Evolutionary conservation across 1,140 invertebrate genomes (phyloP), one percentile per base, ranked within the genome.

Genomic region (Eurosta solidaginis): DNA sequence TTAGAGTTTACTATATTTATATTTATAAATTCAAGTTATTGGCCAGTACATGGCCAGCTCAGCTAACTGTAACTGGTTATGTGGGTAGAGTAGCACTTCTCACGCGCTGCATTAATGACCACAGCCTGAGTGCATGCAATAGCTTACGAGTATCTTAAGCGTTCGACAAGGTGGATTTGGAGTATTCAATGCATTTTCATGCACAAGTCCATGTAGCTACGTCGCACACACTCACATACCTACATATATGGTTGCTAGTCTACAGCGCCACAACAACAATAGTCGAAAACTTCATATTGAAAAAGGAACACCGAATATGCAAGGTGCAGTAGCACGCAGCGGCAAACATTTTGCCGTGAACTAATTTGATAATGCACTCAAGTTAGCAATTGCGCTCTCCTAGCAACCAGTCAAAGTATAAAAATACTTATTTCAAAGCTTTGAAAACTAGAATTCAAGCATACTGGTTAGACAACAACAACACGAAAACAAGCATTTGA

Each of bases 281-380:
- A n/a, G n/a, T n/a, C n/a, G n/a, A n/a, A n/a, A 25, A 36, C 14
- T 59, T 59, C 10, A 20, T 40, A 68, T 68, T 68, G 40, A 68
- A 68, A 68, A n/a, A n/a, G n/a, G n/a, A n/a, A n/a, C n/a, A n/a
- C n/a, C n/a, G n/a, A n/a, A n/a, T n/a, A 68, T 68, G 59, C 59
- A 68, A n/a, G 12, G 14, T n/a, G 14, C 14, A n/a, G 45, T 47
- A 47, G 45, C 45, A 47, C n/a, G 59, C 33, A 17, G 14, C 54
- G 27, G 54, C 29, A 29, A 12, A 59, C 54, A 59, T 59, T 59
- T 59, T 68, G 59, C 59, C 59, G 59, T 68, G 59, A 68, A 68
- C 59, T 20, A 68, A 68, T 68, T 68, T 68, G 59, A 68, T 68
- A 68, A 68, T 68, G 33, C 59, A 68, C 33, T 40, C 59, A 68